Conservation (phyloP, 1,140 invertebrate genomes). For the Triops longicaudatus region DNA sequence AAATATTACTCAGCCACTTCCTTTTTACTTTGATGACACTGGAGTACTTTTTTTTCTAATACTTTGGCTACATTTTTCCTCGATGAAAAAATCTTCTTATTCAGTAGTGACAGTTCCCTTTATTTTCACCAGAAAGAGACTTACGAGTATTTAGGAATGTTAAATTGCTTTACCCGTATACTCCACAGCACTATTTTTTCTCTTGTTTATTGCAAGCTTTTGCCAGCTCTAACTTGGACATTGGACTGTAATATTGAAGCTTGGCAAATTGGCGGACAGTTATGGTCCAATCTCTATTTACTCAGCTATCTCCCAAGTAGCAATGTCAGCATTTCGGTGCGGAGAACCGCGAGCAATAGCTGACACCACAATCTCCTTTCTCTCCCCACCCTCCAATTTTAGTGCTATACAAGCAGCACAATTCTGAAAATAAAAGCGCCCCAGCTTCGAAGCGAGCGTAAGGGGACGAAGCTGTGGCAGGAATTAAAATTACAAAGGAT, state of each 20-base stretch:
- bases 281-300: conserved; percentile 12
- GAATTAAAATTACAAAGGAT: conserved; percentile 13
- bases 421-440: neutral
- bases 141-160: neutral
- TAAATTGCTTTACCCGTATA: neutral
- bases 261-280: neutral
- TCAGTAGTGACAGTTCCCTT: no score
- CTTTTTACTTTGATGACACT: no score
- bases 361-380: conserved; percentile 6
- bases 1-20: no score
- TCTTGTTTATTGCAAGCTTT: neutral
- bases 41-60: no score
- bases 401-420: neutral
- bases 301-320: conserved; percentile 14
- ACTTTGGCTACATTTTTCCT: no score
- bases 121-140: neutral
- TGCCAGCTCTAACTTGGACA: neutral
- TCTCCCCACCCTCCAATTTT: neutral
- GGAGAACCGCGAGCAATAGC: neutral
- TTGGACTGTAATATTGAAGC: conserved; percentile 6
- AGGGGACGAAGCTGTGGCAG: neutral
- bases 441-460: neutral
- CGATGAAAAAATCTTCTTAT: no score
- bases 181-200: neutral
- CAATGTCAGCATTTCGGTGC: conserved; percentile 6